Conservation (phyloP, 2,888 invertebrate genomes). For the Cremastinae sp. region DNA sequence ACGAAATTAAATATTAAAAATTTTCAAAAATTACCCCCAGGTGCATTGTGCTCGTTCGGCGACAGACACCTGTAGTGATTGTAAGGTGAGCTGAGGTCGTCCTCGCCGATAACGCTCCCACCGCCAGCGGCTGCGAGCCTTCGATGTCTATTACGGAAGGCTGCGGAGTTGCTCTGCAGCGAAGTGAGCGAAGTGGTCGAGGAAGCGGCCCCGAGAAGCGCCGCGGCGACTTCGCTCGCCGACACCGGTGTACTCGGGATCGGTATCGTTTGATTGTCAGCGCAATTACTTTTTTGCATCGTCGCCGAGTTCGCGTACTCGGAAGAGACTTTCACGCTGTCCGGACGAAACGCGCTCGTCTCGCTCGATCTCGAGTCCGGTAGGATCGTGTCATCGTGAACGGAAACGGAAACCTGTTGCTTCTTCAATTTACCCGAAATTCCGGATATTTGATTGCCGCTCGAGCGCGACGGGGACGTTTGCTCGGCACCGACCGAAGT, state of each 20-base stretch:
- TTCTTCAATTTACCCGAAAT: conserved; percentile 15
- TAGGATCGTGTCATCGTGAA: conserved; percentile 73
- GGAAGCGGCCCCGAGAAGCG: conserved; percentile 81
- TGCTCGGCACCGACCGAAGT: conserved; percentile 59
- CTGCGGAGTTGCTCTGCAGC: conserved; percentile 64
- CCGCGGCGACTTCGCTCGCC: conserved; percentile 81
- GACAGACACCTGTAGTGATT: conserved; percentile 88
- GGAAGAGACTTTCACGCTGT: conserved; percentile 60
- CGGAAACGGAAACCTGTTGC: conserved; percentile 72
- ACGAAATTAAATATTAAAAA: no score
- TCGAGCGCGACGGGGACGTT: conserved; percentile 62
- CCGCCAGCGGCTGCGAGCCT: conserved; percentile 63
- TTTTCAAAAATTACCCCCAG: conserved; percentile 64
- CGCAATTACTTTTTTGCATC: conserved; percentile 81
- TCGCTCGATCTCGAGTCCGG: conserved; percentile 69
- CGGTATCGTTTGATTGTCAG: conserved; percentile 77
- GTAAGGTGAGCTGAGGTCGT: conserved; percentile 87
- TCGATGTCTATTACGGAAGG: conserved; percentile 75
- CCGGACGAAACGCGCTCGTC: conserved; percentile 55
- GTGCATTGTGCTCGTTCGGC: conserved; percentile 82
- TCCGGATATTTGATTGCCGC: neutral
- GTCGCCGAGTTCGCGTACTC: conserved; percentile 48
- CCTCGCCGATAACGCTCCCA: conserved; percentile 80
- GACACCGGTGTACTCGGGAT: conserved; percentile 80
- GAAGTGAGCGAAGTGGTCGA: conserved; percentile 80